Percentiles rank a stretch among this genome's conserved stretches.
phyloP scores from a whole-genome alignment of 2,113 vertebrate species.

The Penelope pileata region DNA sequence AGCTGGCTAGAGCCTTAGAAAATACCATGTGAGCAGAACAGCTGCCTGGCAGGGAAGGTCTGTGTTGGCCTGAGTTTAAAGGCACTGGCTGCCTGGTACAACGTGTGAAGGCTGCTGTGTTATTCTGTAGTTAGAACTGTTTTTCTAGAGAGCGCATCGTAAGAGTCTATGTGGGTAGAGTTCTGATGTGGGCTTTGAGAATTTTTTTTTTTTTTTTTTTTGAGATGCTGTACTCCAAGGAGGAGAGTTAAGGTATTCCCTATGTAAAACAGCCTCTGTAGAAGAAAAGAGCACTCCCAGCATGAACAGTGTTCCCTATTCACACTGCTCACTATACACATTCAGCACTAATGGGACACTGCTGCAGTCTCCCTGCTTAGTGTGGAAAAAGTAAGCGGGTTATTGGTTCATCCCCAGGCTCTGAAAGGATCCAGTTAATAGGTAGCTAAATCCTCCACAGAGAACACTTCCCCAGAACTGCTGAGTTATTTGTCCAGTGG shows the following conservation, averaged over 20 bases:
- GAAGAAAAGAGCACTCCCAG: not conserved
- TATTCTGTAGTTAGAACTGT: not conserved
- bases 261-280: not conserved
- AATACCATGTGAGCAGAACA: not conserved
- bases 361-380: not conserved
- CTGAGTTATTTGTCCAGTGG: not conserved
- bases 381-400: not conserved
- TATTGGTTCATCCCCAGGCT: not conserved
- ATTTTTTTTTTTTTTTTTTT: not conserved
- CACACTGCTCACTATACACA: not conserved
- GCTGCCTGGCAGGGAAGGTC: not conserved
- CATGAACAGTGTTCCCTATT: not conserved
- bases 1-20: not conserved
- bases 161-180: conserved; percentile 3
- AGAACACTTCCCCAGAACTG: not conserved
- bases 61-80: not conserved
- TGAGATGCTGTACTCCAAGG: not conserved
- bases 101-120: not conserved
- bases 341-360: not conserved
- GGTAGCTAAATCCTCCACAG: fast-evolving
- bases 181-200: not conserved
- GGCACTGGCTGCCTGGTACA: not conserved
- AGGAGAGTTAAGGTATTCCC: not conserved
- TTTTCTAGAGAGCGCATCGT: not conserved
- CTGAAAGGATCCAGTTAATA: fast-evolving